phyloP scores from a whole-genome alignment of 2,797 vertebrate genomes.

The Aulostomus chinensis region DNA sequence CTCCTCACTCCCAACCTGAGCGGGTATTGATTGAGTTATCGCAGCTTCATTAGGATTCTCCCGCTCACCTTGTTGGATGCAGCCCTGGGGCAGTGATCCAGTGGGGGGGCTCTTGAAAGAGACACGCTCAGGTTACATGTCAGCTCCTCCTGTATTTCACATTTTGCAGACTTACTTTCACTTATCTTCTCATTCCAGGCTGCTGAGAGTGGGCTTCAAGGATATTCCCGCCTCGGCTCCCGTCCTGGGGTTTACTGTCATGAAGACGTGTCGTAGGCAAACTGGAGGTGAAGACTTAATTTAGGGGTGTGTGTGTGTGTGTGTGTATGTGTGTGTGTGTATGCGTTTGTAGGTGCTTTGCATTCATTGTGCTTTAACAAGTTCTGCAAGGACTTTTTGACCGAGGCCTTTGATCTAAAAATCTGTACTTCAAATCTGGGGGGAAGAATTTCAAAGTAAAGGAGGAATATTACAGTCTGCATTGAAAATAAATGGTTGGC shows the following conservation, averaged over 20 bases:
- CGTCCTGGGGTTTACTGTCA: conserved; percentile 43
- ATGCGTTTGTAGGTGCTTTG: conserved; percentile 5
- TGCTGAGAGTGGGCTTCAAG: conserved; percentile 41
- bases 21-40: conserved; percentile 67
- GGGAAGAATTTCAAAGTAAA: no score
- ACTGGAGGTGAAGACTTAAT: conserved; percentile 53
- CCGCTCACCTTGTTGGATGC: conserved; percentile 51
- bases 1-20: not conserved
- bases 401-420: no score
- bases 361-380: conserved; percentile 22
- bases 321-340: not conserved
- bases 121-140: conserved; percentile 40
- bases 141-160: conserved; percentile 57
- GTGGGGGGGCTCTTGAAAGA: conserved; percentile 36
- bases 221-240: conserved; percentile 23
- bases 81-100: conserved; percentile 45
- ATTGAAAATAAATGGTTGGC: no score
- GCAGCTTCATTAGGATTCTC: conserved; percentile 74
- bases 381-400: not conserved
- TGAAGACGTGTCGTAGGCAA: conserved; percentile 37
- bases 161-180: conserved; percentile 41
- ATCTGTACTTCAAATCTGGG: no score
- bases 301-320: conserved; percentile 5
- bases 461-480: no score
- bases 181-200: conserved; percentile 63